Evolutionary conservation across 2,113 vertebrate species (phyloP), one percentile per base, ranked within the genome.

Genomic region (Zootoca vivipara): DNA sequence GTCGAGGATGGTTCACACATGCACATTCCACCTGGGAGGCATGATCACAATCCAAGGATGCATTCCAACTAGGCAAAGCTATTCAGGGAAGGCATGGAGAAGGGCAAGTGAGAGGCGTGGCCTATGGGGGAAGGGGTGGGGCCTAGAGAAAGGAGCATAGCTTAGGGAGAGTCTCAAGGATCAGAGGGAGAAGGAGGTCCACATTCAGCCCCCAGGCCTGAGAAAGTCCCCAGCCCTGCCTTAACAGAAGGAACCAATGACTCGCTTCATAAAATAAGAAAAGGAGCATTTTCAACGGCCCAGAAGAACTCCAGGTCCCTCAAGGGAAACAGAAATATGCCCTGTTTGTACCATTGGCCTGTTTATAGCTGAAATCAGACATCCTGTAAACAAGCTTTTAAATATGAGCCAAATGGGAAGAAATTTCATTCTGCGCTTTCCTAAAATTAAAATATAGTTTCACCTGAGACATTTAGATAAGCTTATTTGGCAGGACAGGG

Each of bases 321-420:
- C 24, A 56, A 18, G 85, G 52, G 7, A 35, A 64, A 64, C 2
- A 75, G 2, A 62, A 86, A 84, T 1, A 90, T 0, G 35, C 83
- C 82, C 77, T 89, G 74, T 69, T 94, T 4, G 56, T 80, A 86
- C 87, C 26, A 91, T 83, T 87, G 42, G 72, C 24, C 6, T 90
- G 85, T 83, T 7, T 10, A 56, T 26, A 30, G 33, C 56, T 83
- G 33, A 24, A 90, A 81, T 1, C 26, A 89, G 38, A 1, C 88
- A 2, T 62, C 35, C 73, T 78, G 33, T 69, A 75, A 92, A 89
- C 42, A 7, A 82, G 15, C 85, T 86, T 91, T 58, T 86, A 87
- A 94, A 85, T 35, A 7, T 78, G 87, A 91, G 90, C 18, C 84
- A 52, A 79, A 87, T 81, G 83, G 0, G n/a, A 4, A 92, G 52